Conservation (phyloP, 1,140 invertebrate species). For the Cotesia glomerata region DNA sequence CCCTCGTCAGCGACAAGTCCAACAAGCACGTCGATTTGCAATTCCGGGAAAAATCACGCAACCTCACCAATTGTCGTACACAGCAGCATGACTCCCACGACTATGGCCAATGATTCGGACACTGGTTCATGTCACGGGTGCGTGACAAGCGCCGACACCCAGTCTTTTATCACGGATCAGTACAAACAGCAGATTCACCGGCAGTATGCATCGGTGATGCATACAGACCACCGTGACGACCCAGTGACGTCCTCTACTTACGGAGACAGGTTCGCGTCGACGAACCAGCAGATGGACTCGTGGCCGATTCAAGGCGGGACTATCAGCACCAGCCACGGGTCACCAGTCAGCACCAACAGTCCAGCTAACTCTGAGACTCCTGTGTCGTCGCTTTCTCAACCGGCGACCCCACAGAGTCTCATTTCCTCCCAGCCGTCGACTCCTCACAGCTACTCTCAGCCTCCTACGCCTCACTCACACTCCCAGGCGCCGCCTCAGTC, state of each 20-base stretch:
- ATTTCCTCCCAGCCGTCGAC: slow-evolving; percentile 57
- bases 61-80: slow-evolving; percentile 58
- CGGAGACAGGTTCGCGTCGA: slow-evolving; percentile 65
- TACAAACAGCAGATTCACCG: slow-evolving; percentile 54
- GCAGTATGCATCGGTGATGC: slow-evolving; percentile 44
- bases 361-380: slow-evolving; percentile 56
- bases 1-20: slow-evolving; percentile 56
- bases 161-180: slow-evolving; percentile 49
- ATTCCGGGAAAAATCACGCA: slow-evolving; percentile 56
- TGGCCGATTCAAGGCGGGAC: slow-evolving; percentile 77
- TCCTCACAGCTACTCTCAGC: slow-evolving; percentile 57
- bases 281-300: slow-evolving; percentile 58
- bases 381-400: slow-evolving; percentile 54
- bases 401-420: slow-evolving; percentile 56
- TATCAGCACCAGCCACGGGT: slow-evolving; percentile 77
- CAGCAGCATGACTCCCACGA: slow-evolving; percentile 57
- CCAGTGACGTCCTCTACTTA: slow-evolving; percentile 76
- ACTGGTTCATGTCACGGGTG: slow-evolving; percentile 51
- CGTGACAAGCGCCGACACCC: slow-evolving; percentile 47
- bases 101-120: slow-evolving; percentile 48
- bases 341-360: slow-evolving; percentile 66
- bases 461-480: slow-evolving; percentile 54
- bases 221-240: slow-evolving; percentile 67
- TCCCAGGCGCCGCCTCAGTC: slow-evolving; percentile 37
- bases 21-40: slow-evolving; percentile 45